Conservation (phyloP, 2,113 vertebrate species). For the Monopterus albus region DNA sequence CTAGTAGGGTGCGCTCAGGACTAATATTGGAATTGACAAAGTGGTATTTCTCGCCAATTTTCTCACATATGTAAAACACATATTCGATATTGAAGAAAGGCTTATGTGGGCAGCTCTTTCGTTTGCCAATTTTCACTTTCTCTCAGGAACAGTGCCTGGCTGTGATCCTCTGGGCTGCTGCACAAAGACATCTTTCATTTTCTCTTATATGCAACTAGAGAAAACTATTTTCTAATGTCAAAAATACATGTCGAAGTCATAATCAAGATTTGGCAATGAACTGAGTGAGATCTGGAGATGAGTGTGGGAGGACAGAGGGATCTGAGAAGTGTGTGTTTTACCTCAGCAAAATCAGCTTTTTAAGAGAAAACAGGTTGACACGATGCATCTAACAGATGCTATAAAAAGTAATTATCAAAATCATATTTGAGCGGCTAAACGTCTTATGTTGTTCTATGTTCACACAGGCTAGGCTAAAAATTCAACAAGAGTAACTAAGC, state of each 20-base stretch:
- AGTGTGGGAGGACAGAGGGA: constrained; percentile 8
- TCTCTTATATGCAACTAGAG: background rate
- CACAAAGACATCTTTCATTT: constrained; percentile 32
- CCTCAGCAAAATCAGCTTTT: constrained; percentile 8
- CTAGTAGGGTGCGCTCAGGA: background rate
- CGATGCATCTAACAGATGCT: background rate
- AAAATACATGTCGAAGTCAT: constrained; percentile 21
- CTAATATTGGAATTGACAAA: constrained; percentile 3
- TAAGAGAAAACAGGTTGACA: background rate
- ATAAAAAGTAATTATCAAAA: no score
- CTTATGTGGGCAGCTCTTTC: constrained; percentile 37
- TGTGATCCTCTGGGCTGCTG: constrained; percentile 19
- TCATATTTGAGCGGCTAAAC: background rate
- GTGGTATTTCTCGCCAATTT: constrained; percentile 44
- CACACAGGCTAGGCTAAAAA: background rate
- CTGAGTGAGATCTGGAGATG: constrained; percentile 13
- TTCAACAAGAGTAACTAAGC: background rate
- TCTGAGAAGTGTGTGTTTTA: constrained; percentile 5
- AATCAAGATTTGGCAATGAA: constrained; percentile 11
- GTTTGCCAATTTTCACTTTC: constrained; percentile 44
- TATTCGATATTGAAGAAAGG: constrained; percentile 15
- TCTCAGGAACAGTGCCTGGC: constrained; percentile 26
- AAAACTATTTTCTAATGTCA: constrained; percentile 15
- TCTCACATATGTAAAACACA: constrained; percentile 47
- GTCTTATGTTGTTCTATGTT: constrained; percentile 3